phyloP scores from a whole-genome alignment of 2,797 vertebrate genomes.

The Micrastur ruficollis region DNA sequence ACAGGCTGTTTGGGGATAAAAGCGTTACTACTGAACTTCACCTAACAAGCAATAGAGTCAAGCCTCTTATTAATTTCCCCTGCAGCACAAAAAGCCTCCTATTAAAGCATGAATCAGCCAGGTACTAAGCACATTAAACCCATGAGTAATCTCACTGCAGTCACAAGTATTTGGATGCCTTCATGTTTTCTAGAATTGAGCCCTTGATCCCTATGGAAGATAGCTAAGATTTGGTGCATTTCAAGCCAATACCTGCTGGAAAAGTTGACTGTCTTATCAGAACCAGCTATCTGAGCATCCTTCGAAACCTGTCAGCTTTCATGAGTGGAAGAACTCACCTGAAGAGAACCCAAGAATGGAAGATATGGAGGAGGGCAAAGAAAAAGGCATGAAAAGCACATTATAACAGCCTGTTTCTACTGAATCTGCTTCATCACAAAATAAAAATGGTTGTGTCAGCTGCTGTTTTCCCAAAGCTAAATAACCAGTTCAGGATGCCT shows the following conservation, averaged over 20 bases:
- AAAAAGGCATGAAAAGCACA: neutral
- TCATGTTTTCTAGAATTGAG: neutral
- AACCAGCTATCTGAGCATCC: neutral
- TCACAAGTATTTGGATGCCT: neutral
- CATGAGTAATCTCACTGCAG: conserved; percentile 8
- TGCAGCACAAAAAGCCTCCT: neutral
- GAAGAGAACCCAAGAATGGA: neutral
- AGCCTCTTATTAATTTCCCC: neutral
- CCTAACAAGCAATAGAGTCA: neutral
- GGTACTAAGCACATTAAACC: conserved; percentile 10
- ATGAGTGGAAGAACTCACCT: neutral
- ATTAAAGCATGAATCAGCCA: conserved; percentile 11
- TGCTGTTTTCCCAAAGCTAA: neutral
- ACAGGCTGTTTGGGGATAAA: neutral
- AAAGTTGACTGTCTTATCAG: neutral
- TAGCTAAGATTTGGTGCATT: neutral
- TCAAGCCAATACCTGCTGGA: neutral
- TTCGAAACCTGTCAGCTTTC: neutral
- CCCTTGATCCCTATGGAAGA: neutral
- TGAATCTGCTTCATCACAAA: neutral
- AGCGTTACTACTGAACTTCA: neutral
- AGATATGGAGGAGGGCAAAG: neutral
- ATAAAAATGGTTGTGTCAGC: neutral
- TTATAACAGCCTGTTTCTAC: neutral
- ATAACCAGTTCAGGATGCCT: neutral